Conservation (phyloP, 2,113 vertebrate genomes). For the Vanacampus margaritifer region DNA sequence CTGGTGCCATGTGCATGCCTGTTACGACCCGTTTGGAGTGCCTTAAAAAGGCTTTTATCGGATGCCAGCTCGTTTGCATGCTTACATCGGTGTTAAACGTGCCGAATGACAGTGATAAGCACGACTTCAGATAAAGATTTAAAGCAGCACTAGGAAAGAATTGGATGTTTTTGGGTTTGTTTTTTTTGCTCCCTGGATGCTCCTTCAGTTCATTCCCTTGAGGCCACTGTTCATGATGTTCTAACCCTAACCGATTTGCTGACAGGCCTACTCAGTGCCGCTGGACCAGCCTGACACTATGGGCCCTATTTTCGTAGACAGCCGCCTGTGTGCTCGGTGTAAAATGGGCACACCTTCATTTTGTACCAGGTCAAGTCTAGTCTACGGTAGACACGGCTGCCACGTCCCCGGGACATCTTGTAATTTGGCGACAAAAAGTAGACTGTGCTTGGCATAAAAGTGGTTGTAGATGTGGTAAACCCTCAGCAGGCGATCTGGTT, state of each 20-base stretch:
- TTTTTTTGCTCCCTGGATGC: background rate
- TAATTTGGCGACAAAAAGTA: too few relatives aligned
- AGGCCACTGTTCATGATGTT: background rate
- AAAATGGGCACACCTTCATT: too few relatives aligned
- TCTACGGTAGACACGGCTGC: too few relatives aligned
- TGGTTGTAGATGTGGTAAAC: too few relatives aligned
- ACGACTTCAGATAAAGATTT: background rate
- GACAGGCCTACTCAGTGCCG: background rate
- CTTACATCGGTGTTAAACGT: constrained; percentile 31
- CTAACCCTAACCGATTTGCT: too few relatives aligned
- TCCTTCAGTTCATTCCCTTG: background rate
- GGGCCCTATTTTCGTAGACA: too few relatives aligned
- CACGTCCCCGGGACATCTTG: too few relatives aligned
- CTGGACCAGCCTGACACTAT: background rate
- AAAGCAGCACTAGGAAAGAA: background rate
- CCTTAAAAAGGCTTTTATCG: constrained; percentile 35
- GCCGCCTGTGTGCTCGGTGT: too few relatives aligned
- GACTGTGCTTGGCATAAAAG: too few relatives aligned
- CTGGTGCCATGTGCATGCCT: constrained; percentile 20
- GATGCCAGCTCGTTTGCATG: constrained; percentile 12
- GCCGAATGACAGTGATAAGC: constrained; percentile 24
- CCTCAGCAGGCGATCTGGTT: too few relatives aligned
- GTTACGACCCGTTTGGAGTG: constrained; percentile 30
- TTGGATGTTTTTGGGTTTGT: background rate
- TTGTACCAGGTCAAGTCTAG: too few relatives aligned